Percentiles rank a stretch among this genome's conserved stretches.
phyloP scores from a whole-genome alignment of 1,140 invertebrate genomes.

The Drosophila oshimai region DNA sequence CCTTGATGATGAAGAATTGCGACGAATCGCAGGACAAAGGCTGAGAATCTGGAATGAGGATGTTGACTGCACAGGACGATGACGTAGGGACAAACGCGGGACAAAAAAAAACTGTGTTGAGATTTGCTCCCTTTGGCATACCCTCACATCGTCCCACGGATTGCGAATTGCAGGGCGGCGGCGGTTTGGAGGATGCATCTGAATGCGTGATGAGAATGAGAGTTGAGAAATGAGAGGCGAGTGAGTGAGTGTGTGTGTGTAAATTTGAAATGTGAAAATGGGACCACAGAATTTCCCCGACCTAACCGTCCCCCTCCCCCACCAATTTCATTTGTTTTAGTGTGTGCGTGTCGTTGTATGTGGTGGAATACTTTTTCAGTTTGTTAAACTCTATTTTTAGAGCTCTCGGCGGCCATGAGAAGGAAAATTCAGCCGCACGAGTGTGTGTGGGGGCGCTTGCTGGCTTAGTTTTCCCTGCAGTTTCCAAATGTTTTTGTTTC shows the following conservation, averaged over 20 bases:
- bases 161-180: slow-evolving; percentile 7
- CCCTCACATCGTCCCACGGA: slow-evolving; percentile 20
- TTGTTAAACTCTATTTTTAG: slow-evolving; percentile 81
- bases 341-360: slow-evolving; percentile 62
- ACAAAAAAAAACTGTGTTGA: slow-evolving; percentile 58
- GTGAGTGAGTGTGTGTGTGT: slow-evolving; percentile 15
- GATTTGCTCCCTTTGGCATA: slow-evolving; percentile 55
- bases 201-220: slow-evolving; percentile 14
- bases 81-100: slow-evolving; percentile 31
- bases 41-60: slow-evolving; percentile 10
- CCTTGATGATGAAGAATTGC: slow-evolving; percentile 11
- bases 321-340: slow-evolving; percentile 27
- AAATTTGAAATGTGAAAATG: slow-evolving; percentile 54
- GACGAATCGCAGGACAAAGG: slow-evolving; percentile 12
- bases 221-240: slow-evolving; percentile 15
- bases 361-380: slow-evolving; percentile 80
- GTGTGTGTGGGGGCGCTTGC: slow-evolving; percentile 64
- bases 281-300: slow-evolving; percentile 29
- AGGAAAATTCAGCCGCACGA: slow-evolving; percentile 36
- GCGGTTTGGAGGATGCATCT: slow-evolving; percentile 23
- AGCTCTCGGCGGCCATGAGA: slow-evolving; percentile 63
- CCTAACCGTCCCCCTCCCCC: slow-evolving; percentile 1
- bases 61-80: slow-evolving; percentile 57
- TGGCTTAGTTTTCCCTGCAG: slow-evolving; percentile 61
- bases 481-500: slow-evolving; percentile 9